Evolutionary conservation across 2,113 vertebrate species (phyloP).

Genomic region (Syrmaticus mikado): DNA sequence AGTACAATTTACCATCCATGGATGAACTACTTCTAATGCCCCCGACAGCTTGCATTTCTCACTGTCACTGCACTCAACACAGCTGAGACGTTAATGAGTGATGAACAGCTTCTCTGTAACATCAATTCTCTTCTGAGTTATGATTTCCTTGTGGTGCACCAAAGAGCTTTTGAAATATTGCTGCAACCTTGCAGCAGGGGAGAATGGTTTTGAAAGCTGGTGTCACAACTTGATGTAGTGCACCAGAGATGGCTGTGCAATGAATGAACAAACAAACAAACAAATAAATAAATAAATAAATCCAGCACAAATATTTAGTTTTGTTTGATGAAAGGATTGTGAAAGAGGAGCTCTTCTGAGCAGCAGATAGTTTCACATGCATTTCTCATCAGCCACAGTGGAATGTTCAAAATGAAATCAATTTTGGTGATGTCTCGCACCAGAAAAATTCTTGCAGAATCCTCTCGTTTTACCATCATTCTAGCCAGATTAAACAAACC

Average conservation of each 20-base stretch:
- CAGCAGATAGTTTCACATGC: not conserved
- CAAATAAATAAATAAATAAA: not conserved
- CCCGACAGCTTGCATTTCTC: not conserved
- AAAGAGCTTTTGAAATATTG: not conserved
- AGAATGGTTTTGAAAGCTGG: not conserved
- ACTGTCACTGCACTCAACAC: not conserved
- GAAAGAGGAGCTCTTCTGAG: constrained; percentile 30
- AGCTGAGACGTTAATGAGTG: accelerated
- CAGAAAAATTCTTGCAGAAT: constrained; percentile 68
- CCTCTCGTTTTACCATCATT: constrained; percentile 57
- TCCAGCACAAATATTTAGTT: not conserved
- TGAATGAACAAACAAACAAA: not conserved
- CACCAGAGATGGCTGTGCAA: not conserved
- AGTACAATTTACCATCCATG: not conserved
- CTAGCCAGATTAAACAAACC: constrained; percentile 62
- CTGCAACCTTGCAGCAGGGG: not conserved
- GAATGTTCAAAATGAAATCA: constrained; percentile 63
- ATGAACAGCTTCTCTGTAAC: not conserved
- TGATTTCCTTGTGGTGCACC: not conserved
- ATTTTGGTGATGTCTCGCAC: constrained; percentile 56
- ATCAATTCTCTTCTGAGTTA: not conserved
- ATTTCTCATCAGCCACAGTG: not conserved
- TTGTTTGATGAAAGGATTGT: constrained; percentile 4
- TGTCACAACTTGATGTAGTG: not conserved
- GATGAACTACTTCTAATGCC: not conserved